Base-by-base conservation (phyloP, 2,888 invertebrate genomes). In the Drosophila birchii region DNA sequence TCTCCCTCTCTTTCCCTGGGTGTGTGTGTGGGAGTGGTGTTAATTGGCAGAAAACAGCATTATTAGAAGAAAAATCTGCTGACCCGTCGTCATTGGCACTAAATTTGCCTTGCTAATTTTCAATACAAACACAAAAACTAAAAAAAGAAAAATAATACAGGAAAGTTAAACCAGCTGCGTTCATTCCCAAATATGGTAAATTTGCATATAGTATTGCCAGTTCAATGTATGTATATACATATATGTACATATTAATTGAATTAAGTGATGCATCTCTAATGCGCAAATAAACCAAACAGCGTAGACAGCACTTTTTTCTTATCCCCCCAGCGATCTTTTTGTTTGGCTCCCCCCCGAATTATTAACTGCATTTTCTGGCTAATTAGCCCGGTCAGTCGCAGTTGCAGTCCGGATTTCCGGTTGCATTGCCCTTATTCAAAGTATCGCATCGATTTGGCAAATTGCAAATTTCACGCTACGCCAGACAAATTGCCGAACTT, bases 91-190 rank as follows among this genome's bases (percentile, higher is more conserved):
- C 71, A 58, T 38, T 20, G 58, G 56, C 54, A 51, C 57, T 49
- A 73, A 85, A 82, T 85, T 80, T 74, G 88, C 55, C 63, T 82
- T 80, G 72, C 78, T 67, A 80, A 87, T 87, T 81, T 68, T 14
- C 64, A 4, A 16, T 9, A 23, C 43, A 39, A 39, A 34, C 55
- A 58, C 6, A 32, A 36, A 36, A 29, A 29, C 34, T 43, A 14
- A 44, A 47, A 47, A 54, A 47, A 55, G 43, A 41, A 45, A 12
- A 32, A 29, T 29, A 6, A 59, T 45, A 59, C 12, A 39, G 32
- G 6, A 56, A 51, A 70, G 32, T 45, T 38, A 56, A 62, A 38
- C 55, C 49, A 62, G 38, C 69, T 74, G 66, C 18, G 54, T 0
- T 20, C 36, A 54, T 70, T 51, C 39, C 56, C 43, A 47, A 69